phyloP scores from a whole-genome alignment of 2,888 invertebrate species.

The Mesoligia furuncula region DNA sequence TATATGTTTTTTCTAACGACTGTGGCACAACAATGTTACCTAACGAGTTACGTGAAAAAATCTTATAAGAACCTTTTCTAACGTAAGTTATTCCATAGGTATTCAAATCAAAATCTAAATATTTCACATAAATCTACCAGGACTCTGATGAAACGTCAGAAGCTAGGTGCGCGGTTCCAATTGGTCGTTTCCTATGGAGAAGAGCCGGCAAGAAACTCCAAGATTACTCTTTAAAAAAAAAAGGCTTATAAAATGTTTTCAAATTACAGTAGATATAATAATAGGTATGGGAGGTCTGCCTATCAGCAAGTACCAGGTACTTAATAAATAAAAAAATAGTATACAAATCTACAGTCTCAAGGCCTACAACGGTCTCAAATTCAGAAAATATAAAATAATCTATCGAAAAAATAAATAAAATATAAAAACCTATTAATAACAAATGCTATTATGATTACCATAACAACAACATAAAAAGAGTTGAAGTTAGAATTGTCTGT shows the following conservation, averaged over 20 bases:
- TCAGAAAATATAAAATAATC: neutral
- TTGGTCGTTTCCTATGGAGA: neutral
- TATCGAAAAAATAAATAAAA: neutral
- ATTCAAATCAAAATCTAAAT: neutral
- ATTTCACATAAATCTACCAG: neutral
- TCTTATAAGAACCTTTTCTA: neutral
- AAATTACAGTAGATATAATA: no score
- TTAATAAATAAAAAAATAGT: neutral
- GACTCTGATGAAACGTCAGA: neutral
- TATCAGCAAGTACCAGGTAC: no score
- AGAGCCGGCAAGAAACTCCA: no score
- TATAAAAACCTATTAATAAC: neutral
- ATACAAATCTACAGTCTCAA: neutral
- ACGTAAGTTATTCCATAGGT: neutral
- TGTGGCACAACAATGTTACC: no score
- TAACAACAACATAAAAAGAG: no score
- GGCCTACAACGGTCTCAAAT: neutral
- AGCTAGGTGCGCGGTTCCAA: neutral
- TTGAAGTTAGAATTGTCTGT: neutral
- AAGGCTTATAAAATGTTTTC: no score
- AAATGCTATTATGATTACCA: no score
- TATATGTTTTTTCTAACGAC: neutral
- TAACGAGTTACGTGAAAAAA: neutral
- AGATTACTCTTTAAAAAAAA: no score
- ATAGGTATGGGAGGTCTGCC: no score